Percentiles rank a stretch among this genome's conserved stretches.
Evolutionary conservation across 2,797 vertebrate species (phyloP).

Genomic region (Sparus aurata): DNA sequence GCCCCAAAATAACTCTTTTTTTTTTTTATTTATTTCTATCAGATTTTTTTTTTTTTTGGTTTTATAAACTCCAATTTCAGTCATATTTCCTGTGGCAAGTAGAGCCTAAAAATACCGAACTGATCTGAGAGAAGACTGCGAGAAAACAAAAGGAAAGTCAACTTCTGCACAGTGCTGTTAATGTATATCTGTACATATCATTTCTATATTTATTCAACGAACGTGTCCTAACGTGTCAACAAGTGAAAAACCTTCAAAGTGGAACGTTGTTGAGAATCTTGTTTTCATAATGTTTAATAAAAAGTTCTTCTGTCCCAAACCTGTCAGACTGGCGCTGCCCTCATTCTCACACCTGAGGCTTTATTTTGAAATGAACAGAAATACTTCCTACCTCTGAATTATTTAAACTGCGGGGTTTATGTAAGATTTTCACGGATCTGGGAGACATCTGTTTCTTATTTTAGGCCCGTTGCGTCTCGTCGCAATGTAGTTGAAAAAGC

Average conservation of each 20-base stretch:
- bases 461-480: background rate
- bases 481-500: background rate
- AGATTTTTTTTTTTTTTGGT: background rate
- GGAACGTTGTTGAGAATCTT: constrained; percentile 87
- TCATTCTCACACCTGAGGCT: constrained; percentile 6
- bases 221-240: constrained; percentile 85
- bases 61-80: background rate
- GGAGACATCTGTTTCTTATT: background rate
- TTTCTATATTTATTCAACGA: constrained; percentile 89
- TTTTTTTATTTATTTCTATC: constrained; percentile 13
- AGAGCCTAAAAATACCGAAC: constrained; percentile 1
- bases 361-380: constrained; percentile 6
- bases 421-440: background rate
- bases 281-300: constrained; percentile 92
- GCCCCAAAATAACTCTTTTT: background rate
- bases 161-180: constrained; percentile 83
- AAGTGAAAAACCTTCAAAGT: constrained; percentile 81
- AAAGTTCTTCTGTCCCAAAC: constrained; percentile 86
- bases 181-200: constrained; percentile 88
- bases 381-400: constrained; percentile 24
- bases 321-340: constrained; percentile 39
- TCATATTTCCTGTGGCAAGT: constrained; percentile 10
- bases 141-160: constrained; percentile 9
- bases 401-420: constrained; percentile 18
- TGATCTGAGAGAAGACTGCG: constrained; percentile 1